phyloP scores from a whole-genome alignment of 2,888 invertebrate species.

The Diarsia brunnea region DNA sequence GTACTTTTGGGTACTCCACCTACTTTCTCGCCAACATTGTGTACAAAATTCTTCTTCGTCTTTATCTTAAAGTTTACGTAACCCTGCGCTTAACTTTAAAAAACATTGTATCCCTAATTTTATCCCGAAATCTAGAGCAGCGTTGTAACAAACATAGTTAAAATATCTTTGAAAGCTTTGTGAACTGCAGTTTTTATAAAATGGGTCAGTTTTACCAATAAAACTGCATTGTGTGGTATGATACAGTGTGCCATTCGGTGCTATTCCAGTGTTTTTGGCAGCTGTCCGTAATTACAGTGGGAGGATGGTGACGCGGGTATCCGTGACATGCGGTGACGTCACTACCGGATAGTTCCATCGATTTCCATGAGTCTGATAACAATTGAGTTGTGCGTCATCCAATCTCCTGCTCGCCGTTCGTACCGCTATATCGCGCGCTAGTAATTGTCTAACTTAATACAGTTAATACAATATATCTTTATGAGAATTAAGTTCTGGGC shows the following conservation, averaged over 20 bases:
- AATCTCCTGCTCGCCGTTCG: constrained; percentile 65
- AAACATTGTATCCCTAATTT: constrained; percentile 48
- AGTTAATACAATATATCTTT: constrained; percentile 49
- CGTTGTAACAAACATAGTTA: constrained; percentile 30
- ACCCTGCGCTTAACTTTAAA: constrained; percentile 33
- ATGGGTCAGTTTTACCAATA: constrained; percentile 56
- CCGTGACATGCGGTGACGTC: constrained; percentile 68
- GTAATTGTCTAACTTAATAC: constrained; percentile 61
- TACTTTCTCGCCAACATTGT: constrained; percentile 25
- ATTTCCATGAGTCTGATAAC: constrained; percentile 72
- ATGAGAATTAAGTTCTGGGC: constrained; percentile 37
- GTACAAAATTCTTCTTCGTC: constrained; percentile 24
- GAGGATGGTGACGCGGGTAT: constrained; percentile 47
- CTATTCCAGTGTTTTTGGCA: constrained; percentile 54
- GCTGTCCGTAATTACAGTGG: constrained; percentile 49
- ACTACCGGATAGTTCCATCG: constrained; percentile 67
- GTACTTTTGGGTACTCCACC: not conserved
- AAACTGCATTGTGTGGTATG: constrained; percentile 41
- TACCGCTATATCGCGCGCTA: constrained; percentile 65
- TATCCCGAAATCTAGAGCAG: constrained; percentile 33
- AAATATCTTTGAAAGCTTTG: constrained; percentile 37
- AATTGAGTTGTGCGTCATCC: constrained; percentile 67
- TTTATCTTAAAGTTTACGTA: constrained; percentile 37
- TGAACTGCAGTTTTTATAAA: constrained; percentile 45
- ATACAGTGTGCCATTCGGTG: constrained; percentile 29